Base-by-base conservation (phyloP, 2,797 vertebrate species). In the Coregonus suidteri region DNA sequence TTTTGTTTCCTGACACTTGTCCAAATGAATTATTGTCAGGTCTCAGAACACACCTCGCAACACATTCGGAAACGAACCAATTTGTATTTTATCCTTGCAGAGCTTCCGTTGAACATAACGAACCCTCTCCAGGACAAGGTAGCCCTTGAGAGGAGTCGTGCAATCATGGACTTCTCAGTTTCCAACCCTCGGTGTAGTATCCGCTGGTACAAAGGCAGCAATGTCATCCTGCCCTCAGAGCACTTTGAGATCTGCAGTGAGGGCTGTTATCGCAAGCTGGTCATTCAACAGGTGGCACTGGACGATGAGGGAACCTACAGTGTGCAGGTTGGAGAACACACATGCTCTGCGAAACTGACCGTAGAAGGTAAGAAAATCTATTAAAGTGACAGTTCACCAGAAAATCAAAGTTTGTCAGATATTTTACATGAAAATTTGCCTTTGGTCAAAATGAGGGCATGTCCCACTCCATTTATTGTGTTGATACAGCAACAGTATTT, bases 221-320 rank as follows among this genome's bases (percentile, higher is more conserved):
- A 92, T 0, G 96, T 98, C 82, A 94, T 99, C 83, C 93, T 96
- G 76, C 94, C 96, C 0, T 95, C 96, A 0, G 96, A 95, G 71
- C 97, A 95, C 90, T 98, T 98, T 0, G 97, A 99, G 95, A 97
- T 99, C 91, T 96, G 96, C 93, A 98, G 96, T 2, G 95, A 99
- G 75, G 97, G 97, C 74, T 95, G 96, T 66, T 96, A 95, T 75
- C 96, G 97, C 77, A 98, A 97, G 6, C 95, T 99, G 34, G 94
- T 98, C 88, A 97, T 99, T 92, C 96, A 95, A 89, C 91, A 88
- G 0, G 96, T 98, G 86, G 90, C 84, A 75, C 92, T 96, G 0
- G 94, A 96, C 37, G 98, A 99, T 47, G 95, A 96, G 76, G 98
- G 96, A 79, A 93, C 81, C 0, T 99, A 99, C 85, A 97, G 96